These are phyloP conservation scores for Mallotus villosus DNA, from an alignment of 2,797 vertebrate species.

Conservation along the genomic window DNA sequence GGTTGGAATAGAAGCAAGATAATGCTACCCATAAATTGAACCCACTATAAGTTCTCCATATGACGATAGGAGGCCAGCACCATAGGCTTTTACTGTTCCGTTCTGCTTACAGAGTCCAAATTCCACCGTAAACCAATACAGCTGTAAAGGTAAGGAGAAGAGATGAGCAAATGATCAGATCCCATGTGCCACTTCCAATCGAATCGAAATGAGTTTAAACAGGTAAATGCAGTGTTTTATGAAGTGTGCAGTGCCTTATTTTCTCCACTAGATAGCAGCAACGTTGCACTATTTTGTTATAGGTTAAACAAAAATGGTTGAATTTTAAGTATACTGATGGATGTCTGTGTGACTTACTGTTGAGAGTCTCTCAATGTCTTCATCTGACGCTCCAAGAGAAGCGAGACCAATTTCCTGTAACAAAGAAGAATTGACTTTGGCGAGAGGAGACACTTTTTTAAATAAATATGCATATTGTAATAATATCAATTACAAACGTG, in stretches of 20 bases:
- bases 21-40: background rate
- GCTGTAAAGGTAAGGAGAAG: slow-evolving; percentile 45
- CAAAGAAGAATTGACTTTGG: background rate
- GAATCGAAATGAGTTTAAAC: no score
- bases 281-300: slow-evolving; percentile 2
- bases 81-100: slow-evolving; percentile 77
- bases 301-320: background rate
- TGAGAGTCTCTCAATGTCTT: slow-evolving; percentile 87
- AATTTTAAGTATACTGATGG: no score
- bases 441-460: background rate
- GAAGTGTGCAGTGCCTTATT: background rate
- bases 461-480: background rate
- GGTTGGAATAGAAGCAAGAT: no score
- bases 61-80: slow-evolving; percentile 80
- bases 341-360: slow-evolving; percentile 63
- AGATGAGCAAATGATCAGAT: slow-evolving; percentile 1
- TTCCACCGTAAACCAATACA: slow-evolving; percentile 87
- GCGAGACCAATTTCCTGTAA: slow-evolving; percentile 83
- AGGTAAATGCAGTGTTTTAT: no score
- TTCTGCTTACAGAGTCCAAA: slow-evolving; percentile 86
- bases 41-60: slow-evolving; percentile 81
- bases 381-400: slow-evolving; percentile 84
- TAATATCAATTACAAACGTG: background rate
- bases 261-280: slow-evolving; percentile 52
- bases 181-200: no score